phyloP scores from a whole-genome alignment of 2,888 invertebrate genomes.

The Lottia gigantea region DNA sequence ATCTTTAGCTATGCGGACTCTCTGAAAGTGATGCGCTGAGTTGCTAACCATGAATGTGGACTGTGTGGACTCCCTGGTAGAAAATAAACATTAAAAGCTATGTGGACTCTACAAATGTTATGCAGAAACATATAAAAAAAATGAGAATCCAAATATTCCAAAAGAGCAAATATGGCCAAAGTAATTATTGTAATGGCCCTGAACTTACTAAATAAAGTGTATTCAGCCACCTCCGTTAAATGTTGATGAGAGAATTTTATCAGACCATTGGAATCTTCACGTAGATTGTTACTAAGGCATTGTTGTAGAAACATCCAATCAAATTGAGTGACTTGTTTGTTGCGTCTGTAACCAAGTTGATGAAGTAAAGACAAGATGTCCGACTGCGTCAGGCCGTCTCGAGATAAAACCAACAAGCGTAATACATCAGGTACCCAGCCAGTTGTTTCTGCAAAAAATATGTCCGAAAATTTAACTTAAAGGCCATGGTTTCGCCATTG shows the following conservation, averaged over 20 bases:
- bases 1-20: too few species aligned
- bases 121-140: too few species aligned
- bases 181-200: too few species aligned
- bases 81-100: too few species aligned
- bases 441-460: conserved; percentile 45
- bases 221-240: conserved; percentile 31
- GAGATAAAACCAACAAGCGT: conserved; percentile 59
- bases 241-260: conserved; percentile 59
- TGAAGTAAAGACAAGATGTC: conserved; percentile 56
- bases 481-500: too few species aligned
- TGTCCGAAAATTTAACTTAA: background rate
- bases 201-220: conserved; percentile 14
- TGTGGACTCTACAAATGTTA: too few species aligned
- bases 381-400: conserved; percentile 57
- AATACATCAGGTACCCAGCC: conserved; percentile 66
- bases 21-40: too few species aligned
- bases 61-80: too few species aligned
- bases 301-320: conserved; percentile 61
- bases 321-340: conserved; percentile 51
- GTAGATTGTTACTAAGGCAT: conserved; percentile 46
- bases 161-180: too few species aligned
- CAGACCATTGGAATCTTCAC: conserved; percentile 55
- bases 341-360: conserved; percentile 57
- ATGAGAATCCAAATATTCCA: too few species aligned
- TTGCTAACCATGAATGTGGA: too few species aligned